Conservation (phyloP, 1,140 invertebrate genomes). For the Mesaphorura yosii region DNA sequence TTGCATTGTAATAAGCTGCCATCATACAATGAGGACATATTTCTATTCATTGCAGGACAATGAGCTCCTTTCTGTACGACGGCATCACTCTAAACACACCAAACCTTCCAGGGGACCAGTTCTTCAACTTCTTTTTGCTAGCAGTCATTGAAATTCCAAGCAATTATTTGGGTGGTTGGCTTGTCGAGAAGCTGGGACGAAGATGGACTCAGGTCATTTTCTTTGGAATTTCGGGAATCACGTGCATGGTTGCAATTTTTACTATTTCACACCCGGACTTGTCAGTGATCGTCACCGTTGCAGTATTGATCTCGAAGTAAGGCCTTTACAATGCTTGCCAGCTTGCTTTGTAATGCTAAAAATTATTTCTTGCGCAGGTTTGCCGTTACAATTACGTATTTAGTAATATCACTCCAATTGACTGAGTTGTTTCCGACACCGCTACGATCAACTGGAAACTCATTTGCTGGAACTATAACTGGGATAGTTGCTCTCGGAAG, state of each 20-base stretch:
- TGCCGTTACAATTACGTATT: conserved; percentile 37
- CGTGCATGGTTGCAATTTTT: conserved; percentile 6
- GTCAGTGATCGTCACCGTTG: not conserved
- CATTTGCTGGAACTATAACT: conserved; percentile 47
- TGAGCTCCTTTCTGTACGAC: conserved; percentile 46
- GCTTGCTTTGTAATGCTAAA: not conserved
- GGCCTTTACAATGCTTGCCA: not conserved
- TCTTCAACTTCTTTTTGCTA: conserved; percentile 53
- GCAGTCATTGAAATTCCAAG: conserved; percentile 47
- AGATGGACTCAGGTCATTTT: conserved; percentile 24
- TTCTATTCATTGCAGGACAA: conserved; percentile 29
- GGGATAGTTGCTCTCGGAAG: conserved; percentile 41
- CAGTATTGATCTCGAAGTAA: conserved; percentile 10
- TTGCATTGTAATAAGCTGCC: not conserved
- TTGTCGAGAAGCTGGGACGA: conserved; percentile 14
- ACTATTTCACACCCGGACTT: not conserved
- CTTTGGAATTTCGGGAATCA: conserved; percentile 8
- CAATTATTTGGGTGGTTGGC: conserved; percentile 9
- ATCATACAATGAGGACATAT: too few relatives aligned
- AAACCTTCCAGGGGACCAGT: conserved; percentile 52
- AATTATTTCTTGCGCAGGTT: conserved; percentile 33
- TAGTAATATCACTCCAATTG: conserved; percentile 40
- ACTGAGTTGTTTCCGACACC: conserved; percentile 58
- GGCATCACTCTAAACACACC: conserved; percentile 48
- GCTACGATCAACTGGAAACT: conserved; percentile 51